These are phyloP conservation scores for Heliornis fulica DNA, from an alignment of 2,113 vertebrate genomes.

Conservation along the genomic window DNA sequence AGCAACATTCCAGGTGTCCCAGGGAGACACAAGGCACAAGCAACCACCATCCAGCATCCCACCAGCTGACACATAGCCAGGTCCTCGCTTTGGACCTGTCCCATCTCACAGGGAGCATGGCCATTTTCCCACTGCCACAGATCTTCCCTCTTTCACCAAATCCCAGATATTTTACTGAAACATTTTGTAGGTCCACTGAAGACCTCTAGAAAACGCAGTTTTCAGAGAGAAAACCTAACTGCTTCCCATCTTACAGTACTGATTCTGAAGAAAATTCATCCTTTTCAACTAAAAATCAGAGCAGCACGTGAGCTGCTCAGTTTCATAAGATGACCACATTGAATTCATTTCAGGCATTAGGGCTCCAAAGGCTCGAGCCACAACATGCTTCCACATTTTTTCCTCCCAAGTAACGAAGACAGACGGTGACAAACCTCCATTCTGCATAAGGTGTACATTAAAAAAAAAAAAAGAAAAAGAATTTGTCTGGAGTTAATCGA, in stretches of 20 bases:
- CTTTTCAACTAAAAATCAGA: not conserved
- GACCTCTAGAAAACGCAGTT: not conserved
- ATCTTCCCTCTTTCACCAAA: not conserved
- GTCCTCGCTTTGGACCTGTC: not conserved
- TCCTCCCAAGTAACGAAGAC: not conserved
- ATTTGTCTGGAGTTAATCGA: constrained; percentile 62
- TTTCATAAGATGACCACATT: constrained; percentile 9
- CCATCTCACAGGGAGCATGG: no score
- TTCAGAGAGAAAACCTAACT: not conserved
- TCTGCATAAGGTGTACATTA: constrained; percentile 33
- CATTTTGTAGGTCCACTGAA: not conserved
- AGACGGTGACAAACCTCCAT: constrained; percentile 36
- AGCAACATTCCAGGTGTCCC: not conserved
- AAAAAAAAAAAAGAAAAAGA: not conserved
- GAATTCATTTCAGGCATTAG: not conserved
- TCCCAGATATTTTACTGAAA: not conserved
- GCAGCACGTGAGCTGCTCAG: not conserved
- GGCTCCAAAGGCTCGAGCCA: not conserved
- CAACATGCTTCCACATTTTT: constrained; percentile 25
- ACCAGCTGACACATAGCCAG: not conserved
- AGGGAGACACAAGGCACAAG: not conserved
- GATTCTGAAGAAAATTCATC: not conserved
- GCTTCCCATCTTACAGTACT: not conserved
- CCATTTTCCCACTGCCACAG: not conserved
- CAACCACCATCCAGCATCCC: fast-evolving